A percentile compares a stretch with the other conserved stretches of the same genome.
Evolutionary conservation across 2,113 vertebrate genomes (phyloP).

Genomic region (Pluvianellus socialis): DNA sequence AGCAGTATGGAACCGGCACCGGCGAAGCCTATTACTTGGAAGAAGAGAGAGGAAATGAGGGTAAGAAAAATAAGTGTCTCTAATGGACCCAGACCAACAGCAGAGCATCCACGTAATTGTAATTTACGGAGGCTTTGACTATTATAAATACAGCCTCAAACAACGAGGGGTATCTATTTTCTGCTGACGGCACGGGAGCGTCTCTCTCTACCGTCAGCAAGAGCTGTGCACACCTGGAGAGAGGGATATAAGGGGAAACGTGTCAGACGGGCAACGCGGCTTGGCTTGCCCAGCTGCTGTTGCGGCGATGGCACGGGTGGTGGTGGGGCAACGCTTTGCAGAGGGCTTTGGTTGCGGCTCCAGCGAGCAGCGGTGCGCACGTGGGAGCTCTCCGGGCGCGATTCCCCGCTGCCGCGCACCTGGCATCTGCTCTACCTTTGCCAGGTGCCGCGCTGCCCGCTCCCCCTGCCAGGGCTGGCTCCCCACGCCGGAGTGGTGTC

Average conservation of each 20-base stretch:
- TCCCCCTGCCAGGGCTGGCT: background rate
- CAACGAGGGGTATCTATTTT: background rate
- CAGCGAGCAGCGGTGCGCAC: fast-evolving
- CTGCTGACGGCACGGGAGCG: fast-evolving
- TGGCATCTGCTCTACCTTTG: background rate
- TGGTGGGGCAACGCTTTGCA: background rate
- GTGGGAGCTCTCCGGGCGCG: fast-evolving
- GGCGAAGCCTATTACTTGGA: background rate
- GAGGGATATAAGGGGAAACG: background rate
- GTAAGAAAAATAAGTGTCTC: slow-evolving; percentile 16
- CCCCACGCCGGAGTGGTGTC: background rate
- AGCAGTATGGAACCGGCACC: background rate
- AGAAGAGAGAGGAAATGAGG: slow-evolving; percentile 19
- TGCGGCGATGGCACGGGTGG: background rate
- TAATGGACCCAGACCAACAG: slow-evolving; percentile 6
- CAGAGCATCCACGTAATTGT: background rate
- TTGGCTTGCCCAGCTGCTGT: background rate
- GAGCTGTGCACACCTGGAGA: background rate
- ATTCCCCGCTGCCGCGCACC: background rate
- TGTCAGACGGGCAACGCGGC: background rate
- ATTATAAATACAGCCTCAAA: background rate
- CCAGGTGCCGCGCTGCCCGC: background rate
- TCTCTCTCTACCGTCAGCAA: background rate
- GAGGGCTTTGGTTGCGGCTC: background rate
- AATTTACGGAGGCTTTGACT: background rate